These are phyloP conservation scores for Ameiurus melas DNA, from an alignment of 2,113 vertebrate species.

Conservation along the genomic window DNA sequence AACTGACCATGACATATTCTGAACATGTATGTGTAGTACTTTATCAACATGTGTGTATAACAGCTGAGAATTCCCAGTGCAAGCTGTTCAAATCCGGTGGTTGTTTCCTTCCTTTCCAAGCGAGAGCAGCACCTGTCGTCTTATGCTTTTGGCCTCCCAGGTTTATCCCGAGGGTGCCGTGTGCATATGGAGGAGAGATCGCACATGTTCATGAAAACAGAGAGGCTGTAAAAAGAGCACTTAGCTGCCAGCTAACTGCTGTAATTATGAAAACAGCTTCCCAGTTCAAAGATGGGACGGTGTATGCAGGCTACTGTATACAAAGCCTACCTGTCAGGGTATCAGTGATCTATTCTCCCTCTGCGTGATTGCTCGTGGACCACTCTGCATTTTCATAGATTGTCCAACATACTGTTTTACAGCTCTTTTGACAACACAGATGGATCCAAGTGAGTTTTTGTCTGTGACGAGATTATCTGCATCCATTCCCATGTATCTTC, in stretches of 20 bases:
- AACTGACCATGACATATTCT: not conserved
- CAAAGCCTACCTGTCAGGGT: not conserved
- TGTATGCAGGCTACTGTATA: slow-evolving; percentile 27
- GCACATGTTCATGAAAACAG: slow-evolving; percentile 31
- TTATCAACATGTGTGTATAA: not conserved
- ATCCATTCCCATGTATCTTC: not conserved
- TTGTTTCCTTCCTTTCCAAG: slow-evolving; percentile 30
- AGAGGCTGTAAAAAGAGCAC: slow-evolving; percentile 39
- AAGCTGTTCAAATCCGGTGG: slow-evolving; percentile 24
- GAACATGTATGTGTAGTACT: not conserved
- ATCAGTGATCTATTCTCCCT: slow-evolving; percentile 23
- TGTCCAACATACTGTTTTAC: not conserved
- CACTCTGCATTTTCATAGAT: not conserved
- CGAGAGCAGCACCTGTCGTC: slow-evolving; percentile 50
- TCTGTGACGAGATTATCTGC: not conserved
- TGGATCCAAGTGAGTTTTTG: not conserved
- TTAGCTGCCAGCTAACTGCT: slow-evolving; percentile 43
- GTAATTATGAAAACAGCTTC: slow-evolving; percentile 53
- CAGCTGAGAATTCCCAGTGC: slow-evolving; percentile 38
- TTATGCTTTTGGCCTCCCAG: slow-evolving; percentile 43
- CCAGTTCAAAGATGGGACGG: slow-evolving; percentile 28
- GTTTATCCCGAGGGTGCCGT: slow-evolving; percentile 38
- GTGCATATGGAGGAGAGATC: slow-evolving; percentile 46
- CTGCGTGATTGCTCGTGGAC: not conserved
- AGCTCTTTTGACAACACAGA: not conserved